Conservation (phyloP, 2,797 vertebrate species). For the Scleropages formosus region DNA sequence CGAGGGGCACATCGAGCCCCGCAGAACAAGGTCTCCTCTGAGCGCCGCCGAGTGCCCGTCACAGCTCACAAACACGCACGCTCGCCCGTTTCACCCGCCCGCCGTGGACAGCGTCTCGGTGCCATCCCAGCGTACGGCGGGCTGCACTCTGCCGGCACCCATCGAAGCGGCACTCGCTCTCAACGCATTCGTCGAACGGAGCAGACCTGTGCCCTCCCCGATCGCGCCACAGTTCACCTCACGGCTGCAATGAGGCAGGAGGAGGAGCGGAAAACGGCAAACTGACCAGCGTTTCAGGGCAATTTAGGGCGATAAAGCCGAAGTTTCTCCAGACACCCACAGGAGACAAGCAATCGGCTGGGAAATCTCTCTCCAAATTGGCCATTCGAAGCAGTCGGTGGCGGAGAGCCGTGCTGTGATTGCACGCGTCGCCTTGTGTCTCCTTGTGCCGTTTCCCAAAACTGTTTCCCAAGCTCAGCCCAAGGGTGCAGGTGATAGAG, state of each 20-base stretch:
- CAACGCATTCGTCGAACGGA: conserved; percentile 25
- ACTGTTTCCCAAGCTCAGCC: background rate
- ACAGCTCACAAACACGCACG: background rate
- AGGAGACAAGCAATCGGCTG: conserved; percentile 57
- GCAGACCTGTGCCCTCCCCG: background rate
- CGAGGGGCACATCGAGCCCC: background rate
- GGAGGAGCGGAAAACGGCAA: conserved; percentile 26
- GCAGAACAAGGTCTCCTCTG: conserved; percentile 27
- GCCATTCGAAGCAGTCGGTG: conserved; percentile 49
- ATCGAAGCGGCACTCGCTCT: conserved; percentile 15
- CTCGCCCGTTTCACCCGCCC: background rate
- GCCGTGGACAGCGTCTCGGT: background rate
- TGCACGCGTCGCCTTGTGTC: background rate
- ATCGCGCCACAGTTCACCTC: conserved; percentile 31
- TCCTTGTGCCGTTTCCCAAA: background rate
- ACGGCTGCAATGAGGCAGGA: conserved; percentile 22
- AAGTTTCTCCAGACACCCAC: conserved; percentile 50
- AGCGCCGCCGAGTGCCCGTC: background rate
- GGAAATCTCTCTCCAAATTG: conserved; percentile 63
- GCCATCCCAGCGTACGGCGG: background rate
- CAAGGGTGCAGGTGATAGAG: background rate
- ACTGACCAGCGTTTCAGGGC: conserved; percentile 60
- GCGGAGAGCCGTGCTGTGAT: conserved; percentile 28
- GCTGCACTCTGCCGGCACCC: background rate
- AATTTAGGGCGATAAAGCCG: conserved; percentile 57